Percentiles rank a stretch among this genome's conserved stretches.
These are phyloP conservation scores for Acipenser ruthenus DNA, from an alignment of 2,797 vertebrate genomes.

Conservation along the genomic window DNA sequence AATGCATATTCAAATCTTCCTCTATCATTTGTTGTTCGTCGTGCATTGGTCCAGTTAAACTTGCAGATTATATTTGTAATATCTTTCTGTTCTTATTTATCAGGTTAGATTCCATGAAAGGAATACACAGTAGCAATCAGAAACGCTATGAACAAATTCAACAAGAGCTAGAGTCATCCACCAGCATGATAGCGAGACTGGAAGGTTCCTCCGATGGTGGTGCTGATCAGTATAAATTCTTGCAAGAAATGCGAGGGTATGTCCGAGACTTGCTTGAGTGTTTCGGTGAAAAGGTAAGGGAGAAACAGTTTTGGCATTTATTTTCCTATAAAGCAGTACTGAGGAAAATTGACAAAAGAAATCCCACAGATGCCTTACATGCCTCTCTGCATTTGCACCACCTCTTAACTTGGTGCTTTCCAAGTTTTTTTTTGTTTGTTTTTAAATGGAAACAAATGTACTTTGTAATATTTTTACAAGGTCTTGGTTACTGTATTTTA, in stretches of 20 bases:
- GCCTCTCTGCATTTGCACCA: too few relatives aligned
- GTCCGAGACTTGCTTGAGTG: slow-evolving; percentile 99
- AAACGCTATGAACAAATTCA: slow-evolving; percentile 82
- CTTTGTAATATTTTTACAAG: too few relatives aligned
- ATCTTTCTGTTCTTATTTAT: slow-evolving; percentile 21
- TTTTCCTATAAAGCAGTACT: slow-evolving; percentile 20
- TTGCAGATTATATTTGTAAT: neutral
- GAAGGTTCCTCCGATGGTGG: slow-evolving; percentile 92
- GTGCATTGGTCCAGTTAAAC: too few relatives aligned
- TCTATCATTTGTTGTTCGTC: too few relatives aligned
- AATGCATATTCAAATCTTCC: too few relatives aligned
- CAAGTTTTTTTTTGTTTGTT: too few relatives aligned
- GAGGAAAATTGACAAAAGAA: too few relatives aligned
- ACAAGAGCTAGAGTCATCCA: slow-evolving; percentile 78
- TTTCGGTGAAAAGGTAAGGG: slow-evolving; percentile 99
- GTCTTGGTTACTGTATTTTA: too few relatives aligned
- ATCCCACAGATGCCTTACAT: too few relatives aligned
- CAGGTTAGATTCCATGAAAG: slow-evolving; percentile 86
- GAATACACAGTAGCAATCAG: slow-evolving; percentile 72
- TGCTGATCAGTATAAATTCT: slow-evolving; percentile 98
- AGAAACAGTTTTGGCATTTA: slow-evolving; percentile 62
- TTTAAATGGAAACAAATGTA: too few relatives aligned
- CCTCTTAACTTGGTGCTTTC: too few relatives aligned
- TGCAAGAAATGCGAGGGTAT: slow-evolving; percentile 99
- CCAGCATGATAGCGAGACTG: slow-evolving; percentile 79